A percentile compares a stretch with the other conserved stretches of the same genome.
Evolutionary conservation across 92 coral and sea anemone species (phyloP).

Genomic region (Virgularia gustaviana): DNA sequence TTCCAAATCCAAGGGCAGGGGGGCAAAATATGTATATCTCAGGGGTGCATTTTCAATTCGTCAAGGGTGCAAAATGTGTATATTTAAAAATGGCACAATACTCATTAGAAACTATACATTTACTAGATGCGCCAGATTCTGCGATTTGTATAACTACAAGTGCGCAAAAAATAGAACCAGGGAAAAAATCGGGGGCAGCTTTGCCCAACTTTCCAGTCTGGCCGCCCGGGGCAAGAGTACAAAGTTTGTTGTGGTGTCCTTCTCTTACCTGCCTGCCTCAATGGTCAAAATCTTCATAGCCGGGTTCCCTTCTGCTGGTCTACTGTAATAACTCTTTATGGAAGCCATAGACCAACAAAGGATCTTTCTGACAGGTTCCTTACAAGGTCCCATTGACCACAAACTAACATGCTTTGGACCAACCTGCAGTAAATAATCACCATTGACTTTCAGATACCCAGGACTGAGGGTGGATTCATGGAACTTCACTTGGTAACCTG

Average conservation of each 20-base stretch:
- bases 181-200: background rate
- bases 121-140: too few species aligned
- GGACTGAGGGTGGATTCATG: background rate
- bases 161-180: too few species aligned
- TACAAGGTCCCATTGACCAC: background rate
- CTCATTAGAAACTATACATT: too few species aligned
- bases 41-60: too few species aligned
- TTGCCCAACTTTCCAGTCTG: background rate
- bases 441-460: background rate
- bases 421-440: slow-evolving; percentile 14
- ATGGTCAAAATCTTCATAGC: slow-evolving; percentile 2
- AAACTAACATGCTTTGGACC: background rate
- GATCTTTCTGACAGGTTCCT: background rate
- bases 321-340: slow-evolving; percentile 26
- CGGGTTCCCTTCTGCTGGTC: slow-evolving; percentile 2
- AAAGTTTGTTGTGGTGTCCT: background rate
- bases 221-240: background rate
- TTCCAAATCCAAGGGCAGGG: too few species aligned
- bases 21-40: too few species aligned
- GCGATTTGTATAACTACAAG: too few species aligned
- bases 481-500: slow-evolving; percentile 3
- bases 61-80: too few species aligned
- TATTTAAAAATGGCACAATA: too few species aligned
- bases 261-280: slow-evolving; percentile 31
- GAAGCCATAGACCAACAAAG: slow-evolving; percentile 5